These are phyloP conservation scores for Cassiopea xamachana DNA, from an alignment of 30 jellyfish, hydroid and myxozoan genomes.

Conservation along the genomic window DNA sequence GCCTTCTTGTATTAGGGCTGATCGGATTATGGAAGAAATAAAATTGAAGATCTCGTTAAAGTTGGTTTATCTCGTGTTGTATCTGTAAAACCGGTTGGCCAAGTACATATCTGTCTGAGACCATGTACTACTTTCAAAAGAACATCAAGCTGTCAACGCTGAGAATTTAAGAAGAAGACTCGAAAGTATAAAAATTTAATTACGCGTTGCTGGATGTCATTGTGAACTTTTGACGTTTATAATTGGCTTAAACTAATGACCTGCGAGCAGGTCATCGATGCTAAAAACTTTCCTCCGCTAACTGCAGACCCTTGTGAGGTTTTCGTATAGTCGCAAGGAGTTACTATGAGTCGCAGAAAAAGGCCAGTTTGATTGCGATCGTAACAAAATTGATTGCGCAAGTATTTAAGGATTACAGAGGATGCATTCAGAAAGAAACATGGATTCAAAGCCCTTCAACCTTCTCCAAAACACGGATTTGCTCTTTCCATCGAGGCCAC, in stretches of 20 bases:
- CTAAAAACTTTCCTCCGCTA: no score
- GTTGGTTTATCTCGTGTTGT: neutral
- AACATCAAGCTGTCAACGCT: neutral
- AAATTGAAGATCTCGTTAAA: neutral
- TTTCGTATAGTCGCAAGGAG: no score
- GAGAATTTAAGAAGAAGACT: neutral
- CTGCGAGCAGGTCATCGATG: neutral
- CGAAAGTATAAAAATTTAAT: neutral
- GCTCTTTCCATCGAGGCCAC: no score
- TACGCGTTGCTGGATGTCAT: neutral
- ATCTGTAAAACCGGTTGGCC: neutral
- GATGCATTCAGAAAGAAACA: no score
- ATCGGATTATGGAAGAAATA: neutral
- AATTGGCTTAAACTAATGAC: neutral
- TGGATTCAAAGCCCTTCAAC: no score
- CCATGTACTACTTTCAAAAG: neutral
- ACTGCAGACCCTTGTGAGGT: no score
- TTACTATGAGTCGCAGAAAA: no score
- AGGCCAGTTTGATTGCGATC: no score
- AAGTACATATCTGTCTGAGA: constrained; percentile 7
- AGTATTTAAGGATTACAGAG: no score
- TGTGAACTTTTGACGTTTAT: neutral
- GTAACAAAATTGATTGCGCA: no score
- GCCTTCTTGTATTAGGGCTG: neutral
- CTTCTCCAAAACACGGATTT: no score